Evolutionary conservation across 2,797 vertebrate genomes (phyloP), one percentile per base, ranked within the genome.

Genomic region (Peromyscus eremicus): DNA sequence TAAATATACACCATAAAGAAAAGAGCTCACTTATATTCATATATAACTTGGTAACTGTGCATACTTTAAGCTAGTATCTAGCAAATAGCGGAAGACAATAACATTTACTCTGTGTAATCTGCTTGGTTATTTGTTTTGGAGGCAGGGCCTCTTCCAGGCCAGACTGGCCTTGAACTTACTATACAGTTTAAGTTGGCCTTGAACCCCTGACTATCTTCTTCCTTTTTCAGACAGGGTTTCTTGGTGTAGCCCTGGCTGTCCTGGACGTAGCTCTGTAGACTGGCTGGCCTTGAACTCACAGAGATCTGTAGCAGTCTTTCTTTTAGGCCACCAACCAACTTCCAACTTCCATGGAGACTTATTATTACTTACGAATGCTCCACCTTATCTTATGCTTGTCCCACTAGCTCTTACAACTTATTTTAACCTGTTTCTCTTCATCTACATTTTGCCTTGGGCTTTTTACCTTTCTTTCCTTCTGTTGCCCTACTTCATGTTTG

Each of bases 21-120:
- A 90, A 76, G 17, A 5, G 0, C 49, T 10, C 49, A 46, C 3
- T 75, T 37, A 57, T 14, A 27, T 84, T 68, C 32, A 80, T 66
- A 52, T 34, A n/a, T 17, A 91, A 88, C 1, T 46, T 89, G n/a
- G 52, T 29, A 64, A 79, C 17, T 34, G 6, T 23, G 8, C 88
- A 68, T 3, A 62, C 4, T 25, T 21, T 71, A 73, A 90, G 34
- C 9, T 75, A 93, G 82, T 34, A 60, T 23, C 21, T 25, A 60
- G 57, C 17, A 83, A 32, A 94, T 34, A 89, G 85, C 40, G 40
- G 46, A 25, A 71, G 6, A 89, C 92, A 91, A 90, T 83, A 68
- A 29, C 12, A 62, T 94, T 83, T 91, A n/a, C 82, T 13, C 2
- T 55, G 34, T 23, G 52, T 88, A 6, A 27, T 86, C 7, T 55